A percentile compares a stretch with the other conserved stretches of the same genome.
phyloP scores from a whole-genome alignment of 2,113 vertebrate genomes.

The Condylura cristata region DNA sequence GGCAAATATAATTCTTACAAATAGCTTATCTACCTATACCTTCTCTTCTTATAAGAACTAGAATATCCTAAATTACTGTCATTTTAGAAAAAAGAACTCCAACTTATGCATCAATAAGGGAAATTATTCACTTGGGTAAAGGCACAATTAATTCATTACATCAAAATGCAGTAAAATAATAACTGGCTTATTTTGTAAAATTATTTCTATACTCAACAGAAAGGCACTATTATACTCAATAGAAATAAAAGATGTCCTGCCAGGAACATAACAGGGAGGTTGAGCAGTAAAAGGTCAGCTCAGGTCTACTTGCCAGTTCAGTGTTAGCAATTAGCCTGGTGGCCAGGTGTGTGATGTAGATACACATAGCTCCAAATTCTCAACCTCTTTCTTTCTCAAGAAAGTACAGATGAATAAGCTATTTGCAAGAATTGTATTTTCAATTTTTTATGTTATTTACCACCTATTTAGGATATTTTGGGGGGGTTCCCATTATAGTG shows the following conservation, averaged over 20 bases:
- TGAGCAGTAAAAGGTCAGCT: not conserved
- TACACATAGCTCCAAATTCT: conserved; percentile 86
- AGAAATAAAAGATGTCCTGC: not conserved
- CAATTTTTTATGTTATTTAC: too few relatives aligned
- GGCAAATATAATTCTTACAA: not conserved
- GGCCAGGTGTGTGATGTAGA: conserved; percentile 92
- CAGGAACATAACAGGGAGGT: not conserved
- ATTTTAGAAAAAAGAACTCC: not conserved
- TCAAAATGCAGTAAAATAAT: conserved; percentile 62
- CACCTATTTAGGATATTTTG: too few relatives aligned
- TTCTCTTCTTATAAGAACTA: not conserved
- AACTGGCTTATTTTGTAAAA: conserved; percentile 70
- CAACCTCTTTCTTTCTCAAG: conserved; percentile 91
- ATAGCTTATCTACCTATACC: not conserved
- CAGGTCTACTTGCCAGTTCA: conserved; percentile 70
- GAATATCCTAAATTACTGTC: not conserved
- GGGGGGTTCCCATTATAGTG: too few relatives aligned
- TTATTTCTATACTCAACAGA: conserved; percentile 42
- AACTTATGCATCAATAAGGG: not conserved
- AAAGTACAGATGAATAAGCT: too few relatives aligned
- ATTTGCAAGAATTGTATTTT: too few relatives aligned
- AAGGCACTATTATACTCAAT: conserved; percentile 25
- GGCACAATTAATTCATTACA: conserved; percentile 54
- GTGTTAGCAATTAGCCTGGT: conserved; percentile 91
- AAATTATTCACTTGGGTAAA: not conserved